phyloP scores from a whole-genome alignment of 1,140 invertebrate genomes.

The Myzus persicae region DNA sequence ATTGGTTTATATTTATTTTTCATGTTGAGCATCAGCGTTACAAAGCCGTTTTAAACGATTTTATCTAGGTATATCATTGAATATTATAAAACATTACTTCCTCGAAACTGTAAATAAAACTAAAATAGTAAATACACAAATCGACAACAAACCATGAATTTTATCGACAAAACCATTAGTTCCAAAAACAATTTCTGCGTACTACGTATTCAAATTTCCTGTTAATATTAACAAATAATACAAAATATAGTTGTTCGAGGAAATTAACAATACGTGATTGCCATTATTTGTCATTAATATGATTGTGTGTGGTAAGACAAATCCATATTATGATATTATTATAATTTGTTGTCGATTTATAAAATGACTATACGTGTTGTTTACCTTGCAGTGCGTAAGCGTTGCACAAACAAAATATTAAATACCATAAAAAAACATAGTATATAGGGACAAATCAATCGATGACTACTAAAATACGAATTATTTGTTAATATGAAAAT shows the following conservation, averaged over 20 bases:
- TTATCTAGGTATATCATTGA: no score
- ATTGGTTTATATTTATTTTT: no score
- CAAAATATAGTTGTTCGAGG: background rate
- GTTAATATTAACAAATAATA: background rate
- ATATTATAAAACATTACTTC: no score
- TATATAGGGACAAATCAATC: background rate
- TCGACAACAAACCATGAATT: background rate
- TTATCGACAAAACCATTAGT: background rate
- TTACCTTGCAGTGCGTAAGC: no score
- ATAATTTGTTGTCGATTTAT: background rate
- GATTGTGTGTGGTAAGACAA: background rate
- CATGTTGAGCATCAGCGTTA: no score
- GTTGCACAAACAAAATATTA: background rate
- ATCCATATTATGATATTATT: background rate
- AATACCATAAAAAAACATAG: background rate
- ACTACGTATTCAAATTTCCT: background rate
- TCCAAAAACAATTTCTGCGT: background rate
- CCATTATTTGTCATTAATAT: no score
- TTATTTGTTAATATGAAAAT: background rate
- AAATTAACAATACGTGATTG: background rate
- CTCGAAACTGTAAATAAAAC: no score
- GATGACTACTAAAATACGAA: background rate
- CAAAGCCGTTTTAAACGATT: no score
- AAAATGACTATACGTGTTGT: background rate
- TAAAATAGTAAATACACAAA: background rate